Percentiles rank a stretch among this genome's conserved stretches.
These are phyloP conservation scores for Tenthredo notha DNA, from an alignment of 2,888 invertebrate genomes.

Conservation along the genomic window DNA sequence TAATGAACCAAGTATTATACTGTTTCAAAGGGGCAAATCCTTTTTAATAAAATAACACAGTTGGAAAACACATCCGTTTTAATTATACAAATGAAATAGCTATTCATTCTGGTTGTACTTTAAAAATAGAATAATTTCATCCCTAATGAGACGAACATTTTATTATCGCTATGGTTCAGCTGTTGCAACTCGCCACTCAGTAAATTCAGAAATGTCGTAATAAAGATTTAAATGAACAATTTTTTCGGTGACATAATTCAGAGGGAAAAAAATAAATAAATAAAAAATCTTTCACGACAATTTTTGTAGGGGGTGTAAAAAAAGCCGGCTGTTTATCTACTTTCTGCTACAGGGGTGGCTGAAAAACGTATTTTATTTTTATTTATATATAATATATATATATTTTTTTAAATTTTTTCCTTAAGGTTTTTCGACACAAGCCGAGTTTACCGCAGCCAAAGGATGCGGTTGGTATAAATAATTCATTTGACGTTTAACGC, in stretches of 20 bases:
- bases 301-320: background rate
- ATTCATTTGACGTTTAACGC: conserved; percentile 51
- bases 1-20: background rate
- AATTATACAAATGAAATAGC: background rate
- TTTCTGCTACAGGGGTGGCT: background rate
- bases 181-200: background rate
- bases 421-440: background rate
- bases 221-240: background rate
- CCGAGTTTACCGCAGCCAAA: background rate
- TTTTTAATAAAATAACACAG: background rate
- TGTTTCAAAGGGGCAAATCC: background rate
- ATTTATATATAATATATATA: too few relatives aligned
- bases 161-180: background rate
- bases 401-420: too few relatives aligned
- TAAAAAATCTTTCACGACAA: background rate
- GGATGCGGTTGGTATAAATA: conserved; percentile 21
- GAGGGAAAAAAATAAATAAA: background rate
- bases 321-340: background rate
- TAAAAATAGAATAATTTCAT: background rate
- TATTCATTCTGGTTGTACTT: background rate
- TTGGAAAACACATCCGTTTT: background rate
- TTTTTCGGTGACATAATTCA: background rate
- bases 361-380: background rate
- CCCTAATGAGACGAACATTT: background rate
- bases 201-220: background rate